These are phyloP conservation scores for Aphaenogaster ashmeadi DNA, from an alignment of 1,140 invertebrate genomes.

Conservation along the genomic window DNA sequence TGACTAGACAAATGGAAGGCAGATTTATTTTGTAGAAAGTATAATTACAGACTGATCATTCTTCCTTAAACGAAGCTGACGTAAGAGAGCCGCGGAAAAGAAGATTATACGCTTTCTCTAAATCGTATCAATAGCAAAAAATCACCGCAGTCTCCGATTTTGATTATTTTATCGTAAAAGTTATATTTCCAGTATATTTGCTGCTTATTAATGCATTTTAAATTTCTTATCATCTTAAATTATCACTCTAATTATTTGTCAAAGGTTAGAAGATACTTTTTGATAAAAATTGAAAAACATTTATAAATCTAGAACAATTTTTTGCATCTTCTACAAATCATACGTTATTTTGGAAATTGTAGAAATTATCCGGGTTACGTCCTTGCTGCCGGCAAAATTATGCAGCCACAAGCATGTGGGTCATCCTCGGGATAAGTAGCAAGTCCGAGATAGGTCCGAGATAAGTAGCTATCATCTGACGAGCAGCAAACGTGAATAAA, in stretches of 20 bases:
- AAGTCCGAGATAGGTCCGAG: neutral
- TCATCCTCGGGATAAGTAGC: constrained; percentile 37
- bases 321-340: neutral
- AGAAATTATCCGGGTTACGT: constrained; percentile 15
- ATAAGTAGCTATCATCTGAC: constrained; percentile 48
- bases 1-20: constrained; percentile 67
- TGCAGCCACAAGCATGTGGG: neutral
- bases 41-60: constrained; percentile 84
- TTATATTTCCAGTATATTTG: neutral
- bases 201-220: neutral
- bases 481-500: constrained; percentile 46
- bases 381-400: constrained; percentile 48
- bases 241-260: neutral
- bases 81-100: neutral
- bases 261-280: neutral
- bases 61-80: constrained; percentile 81
- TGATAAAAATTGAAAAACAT: constrained; percentile 12
- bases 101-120: constrained; percentile 1
- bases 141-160: neutral
- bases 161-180: neutral
- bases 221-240: neutral
- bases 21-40: constrained; percentile 72
- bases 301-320: neutral
- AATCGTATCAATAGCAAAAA: constrained; percentile 8
- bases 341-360: neutral